Evolutionary conservation across 2,797 vertebrate species (phyloP).

Genomic region (Cheirogaleus major): DNA sequence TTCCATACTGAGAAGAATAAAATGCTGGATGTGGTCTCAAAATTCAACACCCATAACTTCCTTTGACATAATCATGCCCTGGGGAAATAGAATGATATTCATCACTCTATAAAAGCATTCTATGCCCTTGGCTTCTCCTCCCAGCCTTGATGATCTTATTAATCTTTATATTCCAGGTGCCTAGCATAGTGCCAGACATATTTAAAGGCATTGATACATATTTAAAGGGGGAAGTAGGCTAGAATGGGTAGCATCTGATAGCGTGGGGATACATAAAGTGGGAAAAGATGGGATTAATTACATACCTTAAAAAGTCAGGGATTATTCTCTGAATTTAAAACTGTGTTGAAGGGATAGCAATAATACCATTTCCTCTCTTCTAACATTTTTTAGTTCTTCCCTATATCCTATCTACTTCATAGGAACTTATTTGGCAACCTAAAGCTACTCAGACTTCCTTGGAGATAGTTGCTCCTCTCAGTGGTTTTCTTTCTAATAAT

Average conservation of each 20-base stretch:
- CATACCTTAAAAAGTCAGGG: background rate
- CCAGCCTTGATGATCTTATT: background rate
- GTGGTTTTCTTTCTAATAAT: background rate
- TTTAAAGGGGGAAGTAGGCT: background rate
- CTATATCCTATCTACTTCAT: background rate
- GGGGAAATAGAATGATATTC: background rate
- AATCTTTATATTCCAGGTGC: background rate
- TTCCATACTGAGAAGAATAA: constrained; percentile 3
- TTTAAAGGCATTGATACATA: background rate
- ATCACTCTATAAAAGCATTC: background rate
- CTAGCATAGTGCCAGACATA: background rate
- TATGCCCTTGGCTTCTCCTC: background rate
- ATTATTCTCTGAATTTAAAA: background rate
- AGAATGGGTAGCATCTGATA: background rate
- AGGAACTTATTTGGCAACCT: background rate
- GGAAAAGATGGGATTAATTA: background rate
- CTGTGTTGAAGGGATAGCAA: background rate
- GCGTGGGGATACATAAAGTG: too few species aligned
- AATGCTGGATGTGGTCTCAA: background rate
- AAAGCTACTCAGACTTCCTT: background rate
- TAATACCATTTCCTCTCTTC: background rate
- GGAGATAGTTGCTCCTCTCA: background rate
- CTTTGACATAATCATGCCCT: background rate
- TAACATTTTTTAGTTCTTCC: background rate
- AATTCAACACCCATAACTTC: background rate